These are phyloP conservation scores for Hyperoodon ampullatus DNA, from an alignment of 2,113 vertebrate genomes.

Conservation along the genomic window DNA sequence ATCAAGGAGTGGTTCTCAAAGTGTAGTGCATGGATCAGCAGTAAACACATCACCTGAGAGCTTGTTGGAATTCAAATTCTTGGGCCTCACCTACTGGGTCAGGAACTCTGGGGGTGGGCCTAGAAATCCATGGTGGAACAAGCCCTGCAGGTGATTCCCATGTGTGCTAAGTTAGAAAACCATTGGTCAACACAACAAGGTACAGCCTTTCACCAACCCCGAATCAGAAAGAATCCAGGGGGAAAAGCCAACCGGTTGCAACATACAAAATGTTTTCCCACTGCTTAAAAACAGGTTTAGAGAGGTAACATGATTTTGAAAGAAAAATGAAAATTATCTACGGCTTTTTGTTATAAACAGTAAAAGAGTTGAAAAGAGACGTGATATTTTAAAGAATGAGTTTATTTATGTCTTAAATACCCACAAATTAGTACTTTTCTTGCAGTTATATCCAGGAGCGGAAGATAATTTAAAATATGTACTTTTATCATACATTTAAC, in stretches of 20 bases:
- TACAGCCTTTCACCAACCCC: not conserved
- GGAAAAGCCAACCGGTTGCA: not conserved
- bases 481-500: conserved; percentile 45
- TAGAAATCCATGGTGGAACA: not conserved
- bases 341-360: conserved; percentile 8
- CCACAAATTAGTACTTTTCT: conserved; percentile 61
- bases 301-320: not conserved
- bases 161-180: not conserved
- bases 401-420: conserved; percentile 63
- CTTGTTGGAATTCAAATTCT: not conserved
- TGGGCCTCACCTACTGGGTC: no score
- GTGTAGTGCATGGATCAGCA: not conserved
- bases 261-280: not conserved
- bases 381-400: conserved; percentile 42
- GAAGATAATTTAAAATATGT: conserved; percentile 51
- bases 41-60: not conserved
- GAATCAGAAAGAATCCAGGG: not conserved
- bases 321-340: not conserved
- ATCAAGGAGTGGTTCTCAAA: not conserved
- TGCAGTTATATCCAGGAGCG: conserved; percentile 22
- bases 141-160: not conserved
- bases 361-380: conserved; percentile 6
- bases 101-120: not conserved
- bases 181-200: not conserved
- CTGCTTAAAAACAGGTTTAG: not conserved